phyloP scores from a whole-genome alignment of 2,113 vertebrate genomes.

The Regulus satrapa region DNA sequence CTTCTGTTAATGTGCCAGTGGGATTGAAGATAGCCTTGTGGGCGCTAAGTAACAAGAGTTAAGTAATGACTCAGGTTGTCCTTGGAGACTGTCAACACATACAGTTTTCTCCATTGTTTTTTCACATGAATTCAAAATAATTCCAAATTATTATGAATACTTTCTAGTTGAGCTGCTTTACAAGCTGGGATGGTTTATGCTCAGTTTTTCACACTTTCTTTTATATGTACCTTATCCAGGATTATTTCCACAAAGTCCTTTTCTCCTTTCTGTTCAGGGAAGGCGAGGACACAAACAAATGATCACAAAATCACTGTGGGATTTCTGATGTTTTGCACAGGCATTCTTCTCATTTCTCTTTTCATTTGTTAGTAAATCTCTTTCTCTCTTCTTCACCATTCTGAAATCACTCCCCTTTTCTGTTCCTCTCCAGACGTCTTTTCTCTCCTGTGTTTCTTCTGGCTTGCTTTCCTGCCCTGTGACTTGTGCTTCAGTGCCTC shows the following conservation, averaged over 20 bases:
- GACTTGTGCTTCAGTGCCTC: background rate
- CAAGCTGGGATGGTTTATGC: background rate
- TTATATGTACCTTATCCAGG: background rate
- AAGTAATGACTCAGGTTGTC: slow-evolving; percentile 1
- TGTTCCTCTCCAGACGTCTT: background rate
- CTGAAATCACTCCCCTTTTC: background rate
- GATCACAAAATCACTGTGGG: background rate
- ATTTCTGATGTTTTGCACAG: background rate
- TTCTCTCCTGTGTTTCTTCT: background rate
- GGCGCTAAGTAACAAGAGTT: background rate
- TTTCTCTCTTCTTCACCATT: background rate
- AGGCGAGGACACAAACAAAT: background rate
- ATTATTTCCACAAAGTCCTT: background rate
- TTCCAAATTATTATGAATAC: background rate
- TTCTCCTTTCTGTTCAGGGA: background rate
- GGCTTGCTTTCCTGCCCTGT: background rate
- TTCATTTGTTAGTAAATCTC: background rate
- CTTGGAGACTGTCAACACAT: background rate
- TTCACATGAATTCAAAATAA: background rate
- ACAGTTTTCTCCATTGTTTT: background rate
- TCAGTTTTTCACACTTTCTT: background rate
- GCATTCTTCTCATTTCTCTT: background rate
- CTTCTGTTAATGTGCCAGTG: background rate
- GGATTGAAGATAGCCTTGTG: slow-evolving; percentile 10
- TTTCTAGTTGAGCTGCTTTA: background rate